Evolutionary conservation across 2,113 vertebrate species (phyloP), one percentile per base, ranked within the genome.

Genomic region (Microcebus griseorufus): DNA sequence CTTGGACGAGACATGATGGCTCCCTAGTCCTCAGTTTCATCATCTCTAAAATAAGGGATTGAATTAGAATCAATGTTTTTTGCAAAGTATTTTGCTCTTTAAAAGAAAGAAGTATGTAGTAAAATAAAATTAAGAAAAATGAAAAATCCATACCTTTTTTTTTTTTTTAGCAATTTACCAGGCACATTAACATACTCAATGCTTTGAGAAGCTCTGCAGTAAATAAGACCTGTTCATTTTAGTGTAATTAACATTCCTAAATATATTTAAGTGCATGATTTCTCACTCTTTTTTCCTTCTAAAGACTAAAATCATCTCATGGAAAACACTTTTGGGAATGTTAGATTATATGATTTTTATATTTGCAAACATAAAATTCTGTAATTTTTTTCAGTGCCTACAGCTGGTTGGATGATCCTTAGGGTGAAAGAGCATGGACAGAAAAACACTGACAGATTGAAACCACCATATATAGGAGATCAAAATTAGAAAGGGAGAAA

Each of bases 201-300:
- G 9, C 29, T 62, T 85, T 67, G 32, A 51, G 27, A 80, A 84
- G 0, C 16, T 32, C 78, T 76, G n/a, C 6, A 25, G 5, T 32
- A 70, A 94, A 75, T 42, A 93, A 69, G 69, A 73, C 11, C 11
- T 89, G 22, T 42, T 83, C 80, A 27, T 86, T 67, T 22, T 55
- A 85, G 14, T 84, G 75, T 70, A 75, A 62, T 76, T 96, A 92
- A 48, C 23, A 60, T 81, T 81, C n/a, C 32, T 90, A 82, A 82
- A 90, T 89, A 75, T 45, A 60, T 81, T 64, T 76, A 67, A 55
- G 9, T 65, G 18, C 37, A 48, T 96, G 4, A 1, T 90, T n/a
- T 45, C 6, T 55, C 18, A 25, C 6, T 22, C 5, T n/a, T 10
- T 27, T 20, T 9, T 0, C 42, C 14, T 53, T 84, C 69, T 16